phyloP scores from a whole-genome alignment of 1,140 invertebrate genomes.

The Mesaphorura yosii region DNA sequence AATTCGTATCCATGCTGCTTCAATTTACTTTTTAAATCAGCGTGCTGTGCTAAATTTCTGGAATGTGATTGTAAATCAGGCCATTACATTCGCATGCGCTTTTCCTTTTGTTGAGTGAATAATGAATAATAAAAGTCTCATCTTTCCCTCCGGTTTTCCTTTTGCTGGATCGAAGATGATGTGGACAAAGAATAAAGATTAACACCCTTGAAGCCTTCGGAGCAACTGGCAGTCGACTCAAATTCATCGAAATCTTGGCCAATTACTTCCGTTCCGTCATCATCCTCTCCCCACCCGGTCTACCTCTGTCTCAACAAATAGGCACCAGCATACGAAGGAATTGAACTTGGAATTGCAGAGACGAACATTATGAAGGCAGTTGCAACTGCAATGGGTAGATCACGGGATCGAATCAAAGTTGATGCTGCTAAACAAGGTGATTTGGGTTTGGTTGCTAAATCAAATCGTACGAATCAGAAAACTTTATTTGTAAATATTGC shows the following conservation, averaged over 20 bases:
- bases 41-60: no score
- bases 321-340: slow-evolving; percentile 81
- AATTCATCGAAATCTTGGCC: slow-evolving; percentile 85
- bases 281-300: slow-evolving; percentile 68
- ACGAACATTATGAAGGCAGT: slow-evolving; percentile 88
- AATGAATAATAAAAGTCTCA: no score
- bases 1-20: no score
- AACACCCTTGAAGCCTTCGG: slow-evolving; percentile 87
- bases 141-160: no score
- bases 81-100: no score
- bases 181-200: no score
- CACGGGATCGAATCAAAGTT: slow-evolving; percentile 69
- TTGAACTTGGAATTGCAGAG: slow-evolving; percentile 88
- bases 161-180: no score
- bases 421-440: slow-evolving; percentile 73
- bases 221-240: slow-evolving; percentile 71
- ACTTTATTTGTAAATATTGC: no score
- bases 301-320: slow-evolving; percentile 93
- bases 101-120: no score
- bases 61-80: no score
- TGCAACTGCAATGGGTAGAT: slow-evolving; percentile 79
- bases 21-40: no score
- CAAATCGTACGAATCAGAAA: slow-evolving; percentile 72
- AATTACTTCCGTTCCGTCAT: slow-evolving; percentile 93
- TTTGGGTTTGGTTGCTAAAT: slow-evolving; percentile 84